Percentiles rank a stretch among this genome's conserved stretches.
Conservation (phyloP, 1,140 invertebrate genomes). For the Uloborus diversus region DNA sequence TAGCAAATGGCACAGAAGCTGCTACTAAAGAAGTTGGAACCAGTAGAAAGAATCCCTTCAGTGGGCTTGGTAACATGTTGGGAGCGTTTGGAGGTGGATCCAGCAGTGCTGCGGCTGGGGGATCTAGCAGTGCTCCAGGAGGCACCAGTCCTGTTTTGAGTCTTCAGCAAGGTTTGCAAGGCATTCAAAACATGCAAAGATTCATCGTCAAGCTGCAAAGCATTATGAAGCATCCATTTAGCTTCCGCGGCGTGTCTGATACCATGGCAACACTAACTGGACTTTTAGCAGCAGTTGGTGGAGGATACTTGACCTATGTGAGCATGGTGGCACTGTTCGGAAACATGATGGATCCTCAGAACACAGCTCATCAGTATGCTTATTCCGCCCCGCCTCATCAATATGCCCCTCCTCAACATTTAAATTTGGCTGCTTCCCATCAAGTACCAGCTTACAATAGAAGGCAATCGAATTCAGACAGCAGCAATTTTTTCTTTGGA, state of each 20-base stretch:
- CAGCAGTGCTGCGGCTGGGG: too few relatives aligned
- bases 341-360: slow-evolving; percentile 35
- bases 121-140: neutral
- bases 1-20: too few relatives aligned
- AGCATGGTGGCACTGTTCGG: slow-evolving; percentile 45
- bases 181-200: slow-evolving; percentile 32
- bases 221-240: slow-evolving; percentile 26
- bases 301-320: slow-evolving; percentile 45
- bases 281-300: slow-evolving; percentile 38
- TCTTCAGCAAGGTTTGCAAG: slow-evolving; percentile 25
- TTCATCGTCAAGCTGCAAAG: slow-evolving; percentile 19
- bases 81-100: too few relatives aligned
- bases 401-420: slow-evolving; percentile 41
- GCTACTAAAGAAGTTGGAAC: too few relatives aligned
- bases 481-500: slow-evolving; percentile 23
- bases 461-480: slow-evolving; percentile 7
- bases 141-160: neutral
- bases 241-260: slow-evolving; percentile 32
- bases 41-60: too few relatives aligned
- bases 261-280: slow-evolving; percentile 47
- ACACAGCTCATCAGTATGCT: slow-evolving; percentile 34
- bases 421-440: neutral
- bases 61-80: too few relatives aligned
- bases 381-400: slow-evolving; percentile 33
- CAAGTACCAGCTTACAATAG: slow-evolving; percentile 15